Percentiles rank a stretch among this genome's conserved stretches.
Evolutionary conservation across 2,113 vertebrate genomes (phyloP).

Genomic region (Menidia beryllina): DNA sequence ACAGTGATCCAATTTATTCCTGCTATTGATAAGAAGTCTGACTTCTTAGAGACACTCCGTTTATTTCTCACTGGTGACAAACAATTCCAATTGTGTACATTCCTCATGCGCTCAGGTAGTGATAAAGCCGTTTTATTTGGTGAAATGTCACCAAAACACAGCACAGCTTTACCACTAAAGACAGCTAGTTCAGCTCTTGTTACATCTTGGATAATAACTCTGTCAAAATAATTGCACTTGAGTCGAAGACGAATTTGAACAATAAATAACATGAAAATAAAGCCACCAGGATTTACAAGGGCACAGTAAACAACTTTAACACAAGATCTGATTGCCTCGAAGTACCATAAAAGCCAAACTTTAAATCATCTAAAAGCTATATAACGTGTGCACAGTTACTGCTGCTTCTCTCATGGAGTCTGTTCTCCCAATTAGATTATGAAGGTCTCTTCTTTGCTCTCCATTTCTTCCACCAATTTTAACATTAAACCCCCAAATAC

Average conservation of each 20-base stretch:
- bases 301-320: slow-evolving; percentile 55
- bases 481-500: background rate
- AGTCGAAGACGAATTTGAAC: slow-evolving; percentile 21
- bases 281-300: slow-evolving; percentile 52
- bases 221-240: slow-evolving; percentile 27
- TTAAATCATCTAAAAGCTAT: slow-evolving; percentile 74
- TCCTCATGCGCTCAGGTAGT: slow-evolving; percentile 9
- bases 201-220: slow-evolving; percentile 25
- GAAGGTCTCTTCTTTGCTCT: slow-evolving; percentile 32
- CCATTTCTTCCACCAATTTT: background rate
- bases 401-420: slow-evolving; percentile 22
- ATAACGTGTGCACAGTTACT: slow-evolving; percentile 53
- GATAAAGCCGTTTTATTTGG: slow-evolving; percentile 2
- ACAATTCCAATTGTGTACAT: slow-evolving; percentile 29
- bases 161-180: background rate
- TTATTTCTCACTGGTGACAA: slow-evolving; percentile 16
- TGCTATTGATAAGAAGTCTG: slow-evolving; percentile 28
- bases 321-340: slow-evolving; percentile 56
- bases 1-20: slow-evolving; percentile 34
- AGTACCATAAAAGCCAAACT: slow-evolving; percentile 59
- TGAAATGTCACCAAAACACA: background rate
- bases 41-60: slow-evolving; percentile 11
- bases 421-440: slow-evolving; percentile 59
- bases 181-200: slow-evolving; percentile 8
- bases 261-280: slow-evolving; percentile 51